Conservation (phyloP, 2,797 vertebrate species). For the Betta splendens region DNA sequence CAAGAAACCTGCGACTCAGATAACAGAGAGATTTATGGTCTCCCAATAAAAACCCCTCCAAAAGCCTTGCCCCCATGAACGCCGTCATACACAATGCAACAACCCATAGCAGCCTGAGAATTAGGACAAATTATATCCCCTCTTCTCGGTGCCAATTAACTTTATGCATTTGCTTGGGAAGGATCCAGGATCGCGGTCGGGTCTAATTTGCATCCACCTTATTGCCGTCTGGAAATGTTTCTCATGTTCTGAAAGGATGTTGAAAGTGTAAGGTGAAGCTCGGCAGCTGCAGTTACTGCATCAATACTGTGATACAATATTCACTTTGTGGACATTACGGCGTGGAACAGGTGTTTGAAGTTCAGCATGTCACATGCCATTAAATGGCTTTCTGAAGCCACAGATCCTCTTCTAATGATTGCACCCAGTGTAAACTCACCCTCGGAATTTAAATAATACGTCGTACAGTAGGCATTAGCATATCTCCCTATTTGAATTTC, state of each 20-base stretch:
- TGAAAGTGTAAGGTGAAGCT: conserved; percentile 50
- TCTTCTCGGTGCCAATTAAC: conserved; percentile 64
- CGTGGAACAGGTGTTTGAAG: conserved; percentile 63
- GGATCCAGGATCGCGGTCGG: conserved; percentile 52
- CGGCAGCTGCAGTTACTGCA: conserved; percentile 44
- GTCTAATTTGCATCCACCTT: conserved; percentile 56
- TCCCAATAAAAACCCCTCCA: conserved; percentile 63
- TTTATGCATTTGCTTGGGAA: conserved; percentile 70
- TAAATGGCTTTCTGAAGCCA: conserved; percentile 49
- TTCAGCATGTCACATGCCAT: conserved; percentile 46
- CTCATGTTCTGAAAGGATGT: conserved; percentile 34
- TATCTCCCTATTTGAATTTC: conserved; percentile 42
- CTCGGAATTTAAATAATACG: conserved; percentile 44
- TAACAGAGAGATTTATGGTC: conserved; percentile 61
- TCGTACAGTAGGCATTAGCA: conserved; percentile 25
- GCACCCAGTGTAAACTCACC: conserved; percentile 10
- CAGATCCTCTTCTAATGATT: conserved; percentile 47
- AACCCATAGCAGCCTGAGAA: conserved; percentile 55
- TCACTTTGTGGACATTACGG: conserved; percentile 67
- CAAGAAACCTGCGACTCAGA: conserved; percentile 36
- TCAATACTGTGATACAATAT: conserved; percentile 61
- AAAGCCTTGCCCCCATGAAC: conserved; percentile 60
- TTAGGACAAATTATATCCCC: conserved; percentile 57
- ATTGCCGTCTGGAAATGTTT: conserved; percentile 46
- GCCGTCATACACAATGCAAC: conserved; percentile 69